Evolutionary conservation across 2,797 vertebrate genomes (phyloP), one percentile per base, ranked within the genome.

Genomic region (Crossoptilon crossoptilon): DNA sequence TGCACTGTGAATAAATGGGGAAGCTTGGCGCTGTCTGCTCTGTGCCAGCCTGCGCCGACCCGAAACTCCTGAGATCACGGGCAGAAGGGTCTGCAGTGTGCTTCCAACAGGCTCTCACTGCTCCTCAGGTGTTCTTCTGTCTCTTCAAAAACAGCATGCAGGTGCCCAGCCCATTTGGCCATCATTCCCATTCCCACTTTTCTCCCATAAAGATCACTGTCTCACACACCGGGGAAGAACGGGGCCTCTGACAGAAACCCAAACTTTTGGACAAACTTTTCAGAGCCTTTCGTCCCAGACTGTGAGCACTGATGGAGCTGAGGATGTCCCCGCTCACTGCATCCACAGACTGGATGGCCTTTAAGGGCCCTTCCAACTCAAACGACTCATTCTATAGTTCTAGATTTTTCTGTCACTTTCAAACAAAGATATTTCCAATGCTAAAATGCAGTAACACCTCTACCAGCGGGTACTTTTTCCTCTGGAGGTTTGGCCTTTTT

Each of bases 21-120:
- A 55, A 72, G 24, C 26, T 37, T 2, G 0, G 56, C 60, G 85
- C 83, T 69, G 43, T 23, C 37, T 6, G 55, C 80, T 58, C 77
- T 68, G 60, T 2, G 2, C 26, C 67, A 2, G 8, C 75, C 75
- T 46, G 8, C 55, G 17, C 7, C 0, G 2, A 46, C 39, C n/a
- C 8, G 3, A 66, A 84, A 55, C 16, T 51, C 37, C 44, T 2
- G 71, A 88, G 95, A 66, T 49, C 83, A 35, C 1, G 9, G 37
- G 81, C 51, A 41, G 11, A 66, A 64, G 74, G 4, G 10, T 16
- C 19, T 11, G 24, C 4, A 23, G 29, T 71, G 51, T 56, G 5
- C 27, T 86, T 70, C 70, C 85, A 71, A 18, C n/a, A 82, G 74
- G 60, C 15, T 17, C 44, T 56, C 71, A 6, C 31, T 10, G 60